Base-by-base conservation (phyloP, 2,113 vertebrate species). In the Spea multiplicata region DNA sequence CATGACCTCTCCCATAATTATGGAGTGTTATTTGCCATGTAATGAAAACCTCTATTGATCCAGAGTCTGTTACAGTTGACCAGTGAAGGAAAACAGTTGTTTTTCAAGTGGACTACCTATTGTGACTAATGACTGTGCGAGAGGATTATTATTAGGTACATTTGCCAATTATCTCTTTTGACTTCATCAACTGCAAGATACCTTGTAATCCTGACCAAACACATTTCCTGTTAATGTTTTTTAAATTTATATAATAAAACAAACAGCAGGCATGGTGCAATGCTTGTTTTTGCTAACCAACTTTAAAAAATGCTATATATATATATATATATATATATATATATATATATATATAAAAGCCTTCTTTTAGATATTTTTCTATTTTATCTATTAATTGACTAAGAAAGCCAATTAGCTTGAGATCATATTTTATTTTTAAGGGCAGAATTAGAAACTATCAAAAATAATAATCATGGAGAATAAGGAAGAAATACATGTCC, bases 21-120 rank as follows among this genome's bases (percentile, higher is more conserved):
- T 71, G 48, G 61, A 73, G 70, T 66, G 50, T 73, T 79, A 79
- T 73, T 79, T 73, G n/a, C 70, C 59, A 72, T 78, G 76, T 72
- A 79, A 79, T 79, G 77, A 79, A 79, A 79, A 79, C 7, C 70
- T 30, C 61, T 79, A 79, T 73, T 79, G 77, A 79, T 79, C 77
- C 70, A 73, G 62, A 57, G 62, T 53, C 62, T 73, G 59, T 50
- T 61, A 79, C 70, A 66, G 61, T 79, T 79, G 61, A 79, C 77
- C 62, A 79, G 70, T n/a, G 10, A 73, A 73, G 76, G 69, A 73
- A 79, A 73, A 79, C 70, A 66, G 70, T 79, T 73, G 77, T 73
- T 78, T 71, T 64, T 72, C 44, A 52, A 78, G 68, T 61, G 71
- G 47, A 72, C 68, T 66, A 73, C 70, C 61, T 73, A 79, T 57